Percentiles rank a stretch among this genome's conserved stretches.
Evolutionary conservation across 1,140 invertebrate species (phyloP).

Genomic region (Copidosoma floridanum): DNA sequence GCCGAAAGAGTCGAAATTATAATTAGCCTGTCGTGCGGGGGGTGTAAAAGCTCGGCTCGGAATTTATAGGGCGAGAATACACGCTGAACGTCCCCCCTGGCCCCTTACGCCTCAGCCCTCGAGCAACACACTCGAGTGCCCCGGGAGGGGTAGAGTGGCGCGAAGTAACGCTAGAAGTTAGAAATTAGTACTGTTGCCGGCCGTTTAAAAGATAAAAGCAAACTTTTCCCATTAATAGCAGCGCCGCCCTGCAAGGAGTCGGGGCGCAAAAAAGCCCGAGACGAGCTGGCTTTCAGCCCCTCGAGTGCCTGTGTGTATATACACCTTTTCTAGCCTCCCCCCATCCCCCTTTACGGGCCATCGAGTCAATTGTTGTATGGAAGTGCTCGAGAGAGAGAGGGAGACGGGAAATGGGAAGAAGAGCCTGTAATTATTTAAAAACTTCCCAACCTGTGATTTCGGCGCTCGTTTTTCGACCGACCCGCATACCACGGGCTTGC

Average conservation of each 20-base stretch:
- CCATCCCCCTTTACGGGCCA: constrained; percentile 42
- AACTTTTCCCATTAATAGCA: constrained; percentile 58
- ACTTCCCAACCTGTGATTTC: constrained; percentile 41
- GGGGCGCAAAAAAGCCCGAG: not conserved
- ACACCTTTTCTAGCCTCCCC: constrained; percentile 15
- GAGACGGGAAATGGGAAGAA: too few species aligned
- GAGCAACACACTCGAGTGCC: too few species aligned
- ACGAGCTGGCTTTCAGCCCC: not conserved
- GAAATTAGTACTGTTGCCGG: constrained; percentile 56
- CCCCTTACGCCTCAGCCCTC: not conserved
- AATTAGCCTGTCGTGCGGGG: constrained; percentile 22
- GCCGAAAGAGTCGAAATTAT: not conserved
- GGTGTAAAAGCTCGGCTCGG: constrained; percentile 8
- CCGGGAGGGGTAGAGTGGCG: not conserved
- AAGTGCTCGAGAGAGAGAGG: too few species aligned
- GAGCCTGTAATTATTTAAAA: constrained; percentile 54
- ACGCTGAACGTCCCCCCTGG: constrained; percentile 2
- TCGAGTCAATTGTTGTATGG: constrained; percentile 12
- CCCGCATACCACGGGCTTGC: too few species aligned
- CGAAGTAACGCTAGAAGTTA: constrained; percentile 50
- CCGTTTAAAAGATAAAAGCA: constrained; percentile 58
- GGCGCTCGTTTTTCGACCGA: too few species aligned
- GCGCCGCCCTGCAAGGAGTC: constrained; percentile 27
- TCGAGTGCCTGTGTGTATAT: too few species aligned
- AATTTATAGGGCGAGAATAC: constrained; percentile 23